Conservation (phyloP, 2,888 invertebrate genomes). For the Tortricodes alternella region DNA sequence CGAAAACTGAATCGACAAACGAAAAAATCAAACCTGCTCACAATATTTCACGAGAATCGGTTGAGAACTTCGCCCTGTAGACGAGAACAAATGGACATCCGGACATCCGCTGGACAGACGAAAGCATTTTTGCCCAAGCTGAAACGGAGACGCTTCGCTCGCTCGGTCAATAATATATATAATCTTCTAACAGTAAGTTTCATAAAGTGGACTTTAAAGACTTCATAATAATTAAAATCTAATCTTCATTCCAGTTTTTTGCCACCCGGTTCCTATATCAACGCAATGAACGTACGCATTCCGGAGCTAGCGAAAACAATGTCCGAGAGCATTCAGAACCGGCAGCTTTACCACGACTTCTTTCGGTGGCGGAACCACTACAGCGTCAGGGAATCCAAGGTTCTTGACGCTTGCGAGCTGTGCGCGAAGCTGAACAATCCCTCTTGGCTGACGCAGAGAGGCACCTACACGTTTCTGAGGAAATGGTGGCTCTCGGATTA, state of each 20-base stretch:
- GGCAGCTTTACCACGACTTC: constrained; percentile 50
- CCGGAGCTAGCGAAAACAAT: constrained; percentile 50
- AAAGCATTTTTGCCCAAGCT: no score
- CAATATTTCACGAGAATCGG: no score
- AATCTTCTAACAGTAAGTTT: no score
- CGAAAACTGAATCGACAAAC: no score
- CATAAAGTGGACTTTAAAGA: no score
- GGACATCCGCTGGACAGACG: no score
- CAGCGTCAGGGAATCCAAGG: constrained; percentile 40
- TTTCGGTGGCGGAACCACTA: constrained; percentile 65
- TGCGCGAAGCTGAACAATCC: constrained; percentile 55
- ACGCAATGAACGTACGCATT: constrained; percentile 44
- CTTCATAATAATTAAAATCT: no score
- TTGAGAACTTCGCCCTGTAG: no score
- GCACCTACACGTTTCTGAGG: constrained; percentile 46
- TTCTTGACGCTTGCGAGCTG: constrained; percentile 53
- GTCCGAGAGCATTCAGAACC: constrained; percentile 46
- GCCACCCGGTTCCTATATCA: constrained; percentile 56
- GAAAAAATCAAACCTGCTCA: no score
- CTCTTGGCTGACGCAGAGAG: constrained; percentile 42
- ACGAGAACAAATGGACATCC: no score
- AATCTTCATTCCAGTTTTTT: constrained; percentile 47
- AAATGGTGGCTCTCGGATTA: constrained; percentile 62
- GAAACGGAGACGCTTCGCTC: no score
- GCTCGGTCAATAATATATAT: no score